A percentile compares a stretch with the other conserved stretches of the same genome.
phyloP scores from a whole-genome alignment of 2,888 invertebrate genomes.

The Apamea sordens region DNA sequence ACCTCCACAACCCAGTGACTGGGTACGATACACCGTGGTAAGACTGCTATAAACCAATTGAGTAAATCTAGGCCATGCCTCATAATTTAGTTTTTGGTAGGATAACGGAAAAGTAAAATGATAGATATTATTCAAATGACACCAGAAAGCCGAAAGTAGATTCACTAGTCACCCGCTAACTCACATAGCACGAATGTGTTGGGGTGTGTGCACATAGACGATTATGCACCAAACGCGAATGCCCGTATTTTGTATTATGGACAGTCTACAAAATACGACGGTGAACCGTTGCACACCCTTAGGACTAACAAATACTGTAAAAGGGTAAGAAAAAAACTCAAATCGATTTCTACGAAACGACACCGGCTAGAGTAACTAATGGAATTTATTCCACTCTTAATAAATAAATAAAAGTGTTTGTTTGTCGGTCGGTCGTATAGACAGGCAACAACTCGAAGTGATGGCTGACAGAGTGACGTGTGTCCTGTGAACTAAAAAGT shows the following conservation, averaged over 20 bases:
- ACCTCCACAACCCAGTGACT: background rate
- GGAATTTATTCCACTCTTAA: slow-evolving; percentile 12
- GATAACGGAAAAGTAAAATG: background rate
- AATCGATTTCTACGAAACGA: slow-evolving; percentile 16
- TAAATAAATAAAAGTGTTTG: slow-evolving; percentile 32
- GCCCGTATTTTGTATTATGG: slow-evolving; percentile 24
- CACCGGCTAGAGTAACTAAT: slow-evolving; percentile 9
- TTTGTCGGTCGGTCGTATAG: background rate
- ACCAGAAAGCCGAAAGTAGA: slow-evolving; percentile 1
- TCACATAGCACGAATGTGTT: slow-evolving; percentile 8
- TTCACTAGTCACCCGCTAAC: slow-evolving; percentile 1
- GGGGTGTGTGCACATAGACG: slow-evolving; percentile 35
- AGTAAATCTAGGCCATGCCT: background rate
- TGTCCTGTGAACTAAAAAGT: slow-evolving; percentile 1
- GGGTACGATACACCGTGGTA: background rate
- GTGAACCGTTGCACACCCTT: background rate
- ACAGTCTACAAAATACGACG: slow-evolving; percentile 27
- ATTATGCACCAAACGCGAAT: background rate
- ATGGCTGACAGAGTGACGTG: background rate
- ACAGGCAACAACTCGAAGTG: background rate
- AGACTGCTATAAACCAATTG: background rate
- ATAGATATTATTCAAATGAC: background rate
- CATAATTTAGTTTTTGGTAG: background rate
- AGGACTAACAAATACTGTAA: slow-evolving; percentile 31
- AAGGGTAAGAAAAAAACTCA: background rate